Percentiles rank a stretch among this genome's conserved stretches.
Conservation (phyloP, 2,888 invertebrate genomes). For the Coecobrya sp. region DNA sequence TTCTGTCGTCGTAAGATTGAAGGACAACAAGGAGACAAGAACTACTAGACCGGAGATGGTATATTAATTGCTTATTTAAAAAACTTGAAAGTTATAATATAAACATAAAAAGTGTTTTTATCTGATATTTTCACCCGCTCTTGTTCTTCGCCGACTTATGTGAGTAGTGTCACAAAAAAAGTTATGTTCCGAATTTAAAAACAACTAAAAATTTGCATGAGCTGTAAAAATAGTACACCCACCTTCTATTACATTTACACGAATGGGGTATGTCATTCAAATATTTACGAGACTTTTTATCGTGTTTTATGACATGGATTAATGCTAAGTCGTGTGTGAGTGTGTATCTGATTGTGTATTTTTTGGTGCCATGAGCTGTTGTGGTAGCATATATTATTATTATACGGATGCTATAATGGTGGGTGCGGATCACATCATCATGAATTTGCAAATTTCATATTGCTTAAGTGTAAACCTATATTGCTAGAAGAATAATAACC, state of each 20-base stretch:
- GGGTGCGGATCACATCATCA: not conserved
- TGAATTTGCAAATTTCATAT: not conserved
- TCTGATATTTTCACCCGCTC: not conserved
- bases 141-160: not conserved
- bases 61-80: not conserved
- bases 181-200: too few species aligned
- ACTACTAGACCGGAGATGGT: not conserved
- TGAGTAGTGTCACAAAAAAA: not conserved
- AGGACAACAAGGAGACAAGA: not conserved
- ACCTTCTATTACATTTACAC: too few species aligned
- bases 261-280: too few species aligned
- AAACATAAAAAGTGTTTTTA: not conserved
- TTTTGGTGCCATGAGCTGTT: too few species aligned
- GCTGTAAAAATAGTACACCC: not conserved
- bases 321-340: slow-evolving; percentile 11
- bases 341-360: not conserved
- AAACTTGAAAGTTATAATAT: not conserved
- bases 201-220: not conserved
- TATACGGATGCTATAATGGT: not conserved
- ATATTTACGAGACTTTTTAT: not conserved
- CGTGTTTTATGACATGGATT: not conserved
- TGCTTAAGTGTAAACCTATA: not conserved
- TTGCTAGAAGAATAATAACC: too few species aligned
- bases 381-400: too few species aligned
- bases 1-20: not conserved